Percentiles rank a stretch among this genome's conserved stretches.
Evolutionary conservation across 2,888 invertebrate genomes (phyloP).

Genomic region (Octodonta nipae): DNA sequence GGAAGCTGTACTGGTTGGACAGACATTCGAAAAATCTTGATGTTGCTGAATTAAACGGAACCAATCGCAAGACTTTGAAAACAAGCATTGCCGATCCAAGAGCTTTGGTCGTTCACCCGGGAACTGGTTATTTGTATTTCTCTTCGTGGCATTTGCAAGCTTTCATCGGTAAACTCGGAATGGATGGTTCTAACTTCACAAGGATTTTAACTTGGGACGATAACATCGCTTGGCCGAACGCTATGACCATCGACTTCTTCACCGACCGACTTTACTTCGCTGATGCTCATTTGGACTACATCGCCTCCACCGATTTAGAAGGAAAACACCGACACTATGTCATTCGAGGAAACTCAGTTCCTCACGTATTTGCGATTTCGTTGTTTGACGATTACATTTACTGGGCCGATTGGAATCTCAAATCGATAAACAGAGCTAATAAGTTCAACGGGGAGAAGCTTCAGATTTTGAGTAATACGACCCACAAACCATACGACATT

Average conservation of each 20-base stretch:
- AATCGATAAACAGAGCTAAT: conserved; percentile 79
- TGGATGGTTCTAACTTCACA: conserved; percentile 89
- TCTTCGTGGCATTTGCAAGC: conserved; percentile 94
- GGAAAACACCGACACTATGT: conserved; percentile 76
- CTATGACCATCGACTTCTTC: conserved; percentile 89
- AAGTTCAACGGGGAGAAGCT: conserved; percentile 77
- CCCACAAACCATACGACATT: conserved; percentile 88
- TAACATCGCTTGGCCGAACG: conserved; percentile 97
- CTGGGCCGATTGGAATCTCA: conserved; percentile 98
- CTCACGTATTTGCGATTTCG: conserved; percentile 89
- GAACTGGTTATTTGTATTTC: conserved; percentile 83
- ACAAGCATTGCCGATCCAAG: conserved; percentile 85
- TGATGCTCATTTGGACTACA: conserved; percentile 95
- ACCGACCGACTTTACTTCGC: conserved; percentile 94
- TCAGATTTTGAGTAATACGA: conserved; percentile 69
- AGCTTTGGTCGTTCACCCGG: conserved; percentile 89
- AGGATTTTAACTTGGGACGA: conserved; percentile 82
- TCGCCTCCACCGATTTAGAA: conserved; percentile 86
- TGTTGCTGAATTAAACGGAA: conserved; percentile 87
- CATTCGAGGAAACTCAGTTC: conserved; percentile 66
- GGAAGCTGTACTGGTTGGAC: conserved; percentile 95
- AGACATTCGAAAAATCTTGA: conserved; percentile 88
- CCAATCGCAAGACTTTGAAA: conserved; percentile 75
- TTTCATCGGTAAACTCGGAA: conserved; percentile 90
- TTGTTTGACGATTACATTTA: conserved; percentile 87